Percentiles rank a stretch among this genome's conserved stretches.
phyloP scores from a whole-genome alignment of 2,797 vertebrate genomes.

The Botia almorhae region DNA sequence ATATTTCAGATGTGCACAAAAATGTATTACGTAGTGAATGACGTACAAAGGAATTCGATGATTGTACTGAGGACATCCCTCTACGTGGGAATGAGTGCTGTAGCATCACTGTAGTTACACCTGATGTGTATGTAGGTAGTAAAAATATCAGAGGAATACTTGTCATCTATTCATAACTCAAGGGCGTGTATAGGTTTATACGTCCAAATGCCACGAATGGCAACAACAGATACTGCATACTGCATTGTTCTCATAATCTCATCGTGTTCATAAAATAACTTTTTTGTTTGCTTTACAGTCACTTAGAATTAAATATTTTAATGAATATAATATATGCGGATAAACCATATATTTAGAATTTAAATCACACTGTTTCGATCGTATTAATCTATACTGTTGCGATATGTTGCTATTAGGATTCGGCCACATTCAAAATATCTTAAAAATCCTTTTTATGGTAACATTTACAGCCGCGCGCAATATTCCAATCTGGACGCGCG shows the following conservation, averaged over 20 bases:
- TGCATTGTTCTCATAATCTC: conserved; percentile 7
- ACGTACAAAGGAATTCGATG: background rate
- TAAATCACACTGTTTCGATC: too few species aligned
- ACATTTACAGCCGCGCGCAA: background rate
- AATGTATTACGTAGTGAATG: background rate
- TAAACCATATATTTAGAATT: too few species aligned
- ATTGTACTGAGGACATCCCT: conserved; percentile 54
- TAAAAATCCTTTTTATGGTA: background rate
- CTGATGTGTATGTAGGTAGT: background rate
- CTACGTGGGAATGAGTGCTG: conserved; percentile 67
- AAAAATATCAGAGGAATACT: conserved; percentile 51
- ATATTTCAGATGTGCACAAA: background rate
- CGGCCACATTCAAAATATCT: background rate
- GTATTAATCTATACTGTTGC: too few species aligned
- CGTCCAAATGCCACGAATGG: conserved; percentile 14
- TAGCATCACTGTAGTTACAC: conserved; percentile 52
- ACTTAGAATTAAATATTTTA: background rate
- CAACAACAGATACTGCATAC: conserved; percentile 34
- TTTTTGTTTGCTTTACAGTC: conserved; percentile 10
- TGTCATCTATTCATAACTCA: conserved; percentile 58
- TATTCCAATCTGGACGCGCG: conserved; percentile 45
- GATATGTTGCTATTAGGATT: background rate
- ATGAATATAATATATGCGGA: too few species aligned
- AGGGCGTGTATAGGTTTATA: conserved; percentile 27
- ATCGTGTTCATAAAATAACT: conserved; percentile 16